These are phyloP conservation scores for Bibio marci DNA, from an alignment of 2,888 invertebrate species.

Conservation along the genomic window DNA sequence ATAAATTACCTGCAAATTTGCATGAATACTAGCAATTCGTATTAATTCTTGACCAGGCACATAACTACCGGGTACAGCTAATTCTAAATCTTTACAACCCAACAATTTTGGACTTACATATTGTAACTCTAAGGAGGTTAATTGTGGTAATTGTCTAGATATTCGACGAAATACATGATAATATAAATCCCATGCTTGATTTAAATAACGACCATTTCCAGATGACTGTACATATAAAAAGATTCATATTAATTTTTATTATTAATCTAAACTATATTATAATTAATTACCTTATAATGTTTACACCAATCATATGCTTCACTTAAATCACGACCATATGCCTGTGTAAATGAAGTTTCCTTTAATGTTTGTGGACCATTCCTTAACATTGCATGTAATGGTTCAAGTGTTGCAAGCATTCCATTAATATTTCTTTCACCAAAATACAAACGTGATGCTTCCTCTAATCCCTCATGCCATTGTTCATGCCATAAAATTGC, in stretches of 20 bases:
- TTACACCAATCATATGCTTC: slow-evolving; percentile 95
- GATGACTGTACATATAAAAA: slow-evolving; percentile 40
- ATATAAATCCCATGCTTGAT: slow-evolving; percentile 98
- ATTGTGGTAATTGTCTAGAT: slow-evolving; percentile 81
- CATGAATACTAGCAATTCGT: slow-evolving; percentile 76
- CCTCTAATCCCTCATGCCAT: slow-evolving; percentile 96
- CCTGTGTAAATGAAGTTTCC: slow-evolving; percentile 92
- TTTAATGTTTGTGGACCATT: slow-evolving; percentile 89
- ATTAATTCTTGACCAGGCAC: slow-evolving; percentile 81
- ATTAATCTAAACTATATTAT: not conserved
- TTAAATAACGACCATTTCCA: slow-evolving; percentile 75
- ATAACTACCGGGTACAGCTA: slow-evolving; percentile 97
- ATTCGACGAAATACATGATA: slow-evolving; percentile 97
- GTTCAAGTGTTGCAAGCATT: slow-evolving; percentile 92
- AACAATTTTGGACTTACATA: slow-evolving; percentile 90
- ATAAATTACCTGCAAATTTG: slow-evolving; percentile 58
- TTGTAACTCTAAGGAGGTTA: slow-evolving; percentile 80
- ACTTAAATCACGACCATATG: slow-evolving; percentile 84
- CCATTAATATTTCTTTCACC: slow-evolving; percentile 90
- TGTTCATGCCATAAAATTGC: slow-evolving; percentile 99
- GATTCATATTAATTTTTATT: not conserved
- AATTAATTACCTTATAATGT: slow-evolving; percentile 46
- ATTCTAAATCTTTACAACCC: slow-evolving; percentile 76
- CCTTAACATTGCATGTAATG: slow-evolving; percentile 85
- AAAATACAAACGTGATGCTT: slow-evolving; percentile 86